These are phyloP conservation scores for Cromileptes altivelis DNA, from an alignment of 2,113 vertebrate species.

Conservation along the genomic window DNA sequence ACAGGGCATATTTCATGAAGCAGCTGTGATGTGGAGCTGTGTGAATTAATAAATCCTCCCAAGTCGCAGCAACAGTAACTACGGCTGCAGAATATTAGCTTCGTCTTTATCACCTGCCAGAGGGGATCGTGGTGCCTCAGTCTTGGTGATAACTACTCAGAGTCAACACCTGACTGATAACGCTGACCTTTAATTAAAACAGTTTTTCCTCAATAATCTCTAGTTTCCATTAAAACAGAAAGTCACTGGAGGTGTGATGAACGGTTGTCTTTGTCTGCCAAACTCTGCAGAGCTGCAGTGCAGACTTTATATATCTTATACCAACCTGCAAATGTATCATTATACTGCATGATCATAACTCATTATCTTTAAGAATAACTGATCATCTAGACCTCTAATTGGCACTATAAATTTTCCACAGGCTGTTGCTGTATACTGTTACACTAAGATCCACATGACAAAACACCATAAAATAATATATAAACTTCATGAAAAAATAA, in stretches of 20 bases:
- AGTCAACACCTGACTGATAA: constrained; percentile 31
- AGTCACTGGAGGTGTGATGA: background rate
- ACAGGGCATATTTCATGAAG: background rate
- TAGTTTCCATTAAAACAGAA: background rate
- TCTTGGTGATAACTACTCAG: constrained; percentile 21
- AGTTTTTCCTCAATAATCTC: background rate
- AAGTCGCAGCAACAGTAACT: constrained; percentile 29
- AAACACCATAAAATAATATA: background rate
- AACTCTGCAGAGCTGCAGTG: background rate
- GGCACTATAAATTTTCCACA: background rate
- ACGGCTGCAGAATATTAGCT: constrained; percentile 23
- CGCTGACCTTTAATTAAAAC: constrained; percentile 31
- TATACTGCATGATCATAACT: background rate
- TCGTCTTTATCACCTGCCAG: constrained; percentile 29
- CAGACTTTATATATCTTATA: background rate
- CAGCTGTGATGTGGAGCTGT: background rate
- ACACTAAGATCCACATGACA: too few relatives aligned
- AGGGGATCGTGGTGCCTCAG: background rate
- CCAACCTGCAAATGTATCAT: background rate
- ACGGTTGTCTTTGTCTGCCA: background rate
- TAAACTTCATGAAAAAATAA: background rate
- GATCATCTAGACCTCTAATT: background rate
- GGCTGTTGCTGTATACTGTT: background rate
- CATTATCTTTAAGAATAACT: background rate
- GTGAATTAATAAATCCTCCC: constrained; percentile 27